phyloP scores from a whole-genome alignment of 1,140 invertebrate genomes.

The Hetaerina americana region DNA sequence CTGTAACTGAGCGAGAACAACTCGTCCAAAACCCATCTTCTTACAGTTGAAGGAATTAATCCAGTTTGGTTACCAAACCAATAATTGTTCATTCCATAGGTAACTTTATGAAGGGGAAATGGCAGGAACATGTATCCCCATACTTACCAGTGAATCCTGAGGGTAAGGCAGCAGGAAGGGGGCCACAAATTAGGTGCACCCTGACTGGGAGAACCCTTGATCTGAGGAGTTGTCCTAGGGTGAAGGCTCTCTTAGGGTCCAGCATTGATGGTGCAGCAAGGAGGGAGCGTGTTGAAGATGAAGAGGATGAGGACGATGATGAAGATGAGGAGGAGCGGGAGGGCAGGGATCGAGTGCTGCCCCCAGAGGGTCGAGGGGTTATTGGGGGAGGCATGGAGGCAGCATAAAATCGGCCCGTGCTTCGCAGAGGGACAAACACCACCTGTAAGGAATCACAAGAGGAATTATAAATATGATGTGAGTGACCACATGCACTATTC shows the following conservation, averaged over 20 bases:
- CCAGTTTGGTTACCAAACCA: too few species aligned
- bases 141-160: conserved; percentile 25
- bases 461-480: too few species aligned
- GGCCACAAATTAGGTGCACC: conserved; percentile 25
- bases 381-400: conserved; percentile 21
- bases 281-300: not conserved
- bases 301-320: too few species aligned
- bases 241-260: not conserved
- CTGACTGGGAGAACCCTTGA: conserved; percentile 22
- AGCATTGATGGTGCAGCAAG: not conserved
- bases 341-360: not conserved
- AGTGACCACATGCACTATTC: too few species aligned
- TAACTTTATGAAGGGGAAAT: too few species aligned
- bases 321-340: too few species aligned
- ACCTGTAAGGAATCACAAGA: conserved; percentile 21
- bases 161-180: conserved; percentile 22
- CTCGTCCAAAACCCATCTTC: too few species aligned
- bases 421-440: conserved; percentile 26
- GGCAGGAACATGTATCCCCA: not conserved
- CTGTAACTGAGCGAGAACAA: too few species aligned
- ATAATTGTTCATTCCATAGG: too few species aligned
- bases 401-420: conserved; percentile 27
- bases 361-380: conserved; percentile 7
- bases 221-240: conserved; percentile 17
- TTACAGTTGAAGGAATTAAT: too few species aligned